Evolutionary conservation across 2,888 invertebrate species (phyloP), one percentile per base, ranked within the genome.

Genomic region (Lasioglossum zephyrum): DNA sequence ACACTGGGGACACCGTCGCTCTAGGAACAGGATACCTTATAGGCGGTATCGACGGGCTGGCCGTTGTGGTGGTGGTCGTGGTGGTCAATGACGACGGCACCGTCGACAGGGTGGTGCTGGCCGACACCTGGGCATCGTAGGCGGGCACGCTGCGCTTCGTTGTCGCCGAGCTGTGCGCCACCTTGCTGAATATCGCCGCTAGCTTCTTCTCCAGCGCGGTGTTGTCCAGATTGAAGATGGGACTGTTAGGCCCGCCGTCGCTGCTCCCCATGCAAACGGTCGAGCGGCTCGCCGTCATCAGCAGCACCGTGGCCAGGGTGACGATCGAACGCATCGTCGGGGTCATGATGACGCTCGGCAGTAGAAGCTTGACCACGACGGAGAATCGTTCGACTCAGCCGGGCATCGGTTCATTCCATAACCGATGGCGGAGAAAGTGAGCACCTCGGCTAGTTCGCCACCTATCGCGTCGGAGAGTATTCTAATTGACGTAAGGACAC

Each of bases 91-190:
- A 96, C 31, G 97, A 96, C n/a, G 97, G 96, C 49, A 96, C 95
- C 13, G 97, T 97, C 70, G 97, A 97, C 60, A 96, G 94, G 16
- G 96, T 96, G 82, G 96, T 96, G 70, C 95, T 95, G 47, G 94
- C 95, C 57, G 95, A 95, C 26, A 95, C 92, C 70, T 96, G 96
- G 73, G 96, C 96, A 84, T 95, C 96, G 91, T 96, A 96, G 80
- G 97, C 97, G 22, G 97, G 96, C 89, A 97, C 97, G 88, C 97
- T 97, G 18, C 97, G 95, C 92, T 97, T 97, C n/a, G 97, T 97
- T 47, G 97, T 97, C 49, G 96, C 96, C 81, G 96, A 96, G 31
- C 97, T 97, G 91, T 97, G 97, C 0, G 97, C 97, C 72, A 97
- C 97, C 94, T 97, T 97, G 90, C 96, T 97, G 91, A 97, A 96